Evolutionary conservation across 1,140 invertebrate genomes (phyloP).

Genomic region (Asobara japonica): DNA sequence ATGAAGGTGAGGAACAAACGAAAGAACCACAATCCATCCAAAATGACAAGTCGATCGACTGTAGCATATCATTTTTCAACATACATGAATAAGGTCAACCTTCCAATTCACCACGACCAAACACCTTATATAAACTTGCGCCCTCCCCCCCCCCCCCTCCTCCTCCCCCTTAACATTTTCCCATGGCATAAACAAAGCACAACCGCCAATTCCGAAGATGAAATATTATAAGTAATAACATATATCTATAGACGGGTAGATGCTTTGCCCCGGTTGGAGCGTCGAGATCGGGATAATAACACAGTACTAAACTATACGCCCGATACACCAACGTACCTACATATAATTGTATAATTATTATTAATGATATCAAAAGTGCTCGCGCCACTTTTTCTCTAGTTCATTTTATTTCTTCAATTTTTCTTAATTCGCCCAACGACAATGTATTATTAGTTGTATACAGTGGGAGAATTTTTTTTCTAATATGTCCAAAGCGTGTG

Average conservation of each 20-base stretch:
- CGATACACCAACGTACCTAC: conserved; percentile 54
- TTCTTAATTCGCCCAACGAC: conserved; percentile 34
- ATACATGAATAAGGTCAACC: neutral
- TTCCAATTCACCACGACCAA: neutral
- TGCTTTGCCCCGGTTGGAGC: conserved; percentile 36
- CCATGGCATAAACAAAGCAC: conserved; percentile 68
- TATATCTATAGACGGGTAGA: conserved; percentile 57
- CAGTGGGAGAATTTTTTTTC: too few relatives aligned
- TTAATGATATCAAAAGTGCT: conserved; percentile 66
- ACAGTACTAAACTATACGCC: conserved; percentile 66
- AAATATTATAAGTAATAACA: conserved; percentile 70
- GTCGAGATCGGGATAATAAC: conserved; percentile 64
- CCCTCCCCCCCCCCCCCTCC: too few relatives aligned
- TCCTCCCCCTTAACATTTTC: conserved; percentile 56
- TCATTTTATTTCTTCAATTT: conserved; percentile 16
- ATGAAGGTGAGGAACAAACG: too few relatives aligned
- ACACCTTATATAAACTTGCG: neutral
- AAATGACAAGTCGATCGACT: too few relatives aligned
- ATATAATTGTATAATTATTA: conserved; percentile 70
- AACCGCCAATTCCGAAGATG: conserved; percentile 68
- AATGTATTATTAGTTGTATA: conserved; percentile 13
- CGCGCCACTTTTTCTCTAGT: conserved; percentile 38
- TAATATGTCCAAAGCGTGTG: too few relatives aligned
- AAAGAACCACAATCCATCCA: too few relatives aligned
- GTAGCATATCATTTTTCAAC: neutral